Base-by-base conservation (phyloP, 2,888 invertebrate species). In the Eupithecia insigniata region DNA sequence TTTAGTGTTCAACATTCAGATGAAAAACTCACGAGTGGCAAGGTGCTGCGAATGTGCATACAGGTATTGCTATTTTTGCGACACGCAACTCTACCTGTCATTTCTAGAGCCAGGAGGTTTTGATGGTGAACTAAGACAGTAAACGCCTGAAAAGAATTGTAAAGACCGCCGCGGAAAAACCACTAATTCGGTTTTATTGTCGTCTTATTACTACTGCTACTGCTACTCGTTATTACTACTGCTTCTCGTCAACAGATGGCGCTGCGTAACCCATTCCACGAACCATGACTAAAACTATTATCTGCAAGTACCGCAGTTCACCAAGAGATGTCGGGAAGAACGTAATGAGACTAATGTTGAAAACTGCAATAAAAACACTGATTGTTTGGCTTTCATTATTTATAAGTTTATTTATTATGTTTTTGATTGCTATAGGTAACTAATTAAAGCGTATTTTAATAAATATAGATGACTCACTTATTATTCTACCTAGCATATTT, bases 361-460 rank as follows among this genome's bases (percentile, higher is more conserved):
- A 72, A 22, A 69, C 76, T 61, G 36, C 7, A 66, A 80, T 76
- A 70, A 78, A 84, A 84, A 81, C 79, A 46, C 61, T 72, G 68
- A 14, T 74, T 67, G 68, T 77, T 64, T 77, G 79, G 76, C 28
- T 77, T 60, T 77, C 72, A 70, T 75, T 77, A 76, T 67, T 78
- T n/a, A 69, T 76, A 73, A 67, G 70, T 69, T 74, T 75, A 69
- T 69, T 79, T 69, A 74, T 75, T 79, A 78, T 78, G 70, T 79
- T 71, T 66, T 69, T 72, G 60, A 70, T 67, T 75, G 73, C 72
- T 82, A 64, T 26, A 64, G 34, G 78, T 79, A 77, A 79, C 86
- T 88, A 89, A 87, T 91, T 92, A 92, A 92, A 92, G 90, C 90
- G 85, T 76, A 83, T 87, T 87, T n/a, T 78, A 86, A 90, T 90